Evolutionary conservation across 1,140 invertebrate species (phyloP).

Genomic region (Phymorhynchus buccinoides): DNA sequence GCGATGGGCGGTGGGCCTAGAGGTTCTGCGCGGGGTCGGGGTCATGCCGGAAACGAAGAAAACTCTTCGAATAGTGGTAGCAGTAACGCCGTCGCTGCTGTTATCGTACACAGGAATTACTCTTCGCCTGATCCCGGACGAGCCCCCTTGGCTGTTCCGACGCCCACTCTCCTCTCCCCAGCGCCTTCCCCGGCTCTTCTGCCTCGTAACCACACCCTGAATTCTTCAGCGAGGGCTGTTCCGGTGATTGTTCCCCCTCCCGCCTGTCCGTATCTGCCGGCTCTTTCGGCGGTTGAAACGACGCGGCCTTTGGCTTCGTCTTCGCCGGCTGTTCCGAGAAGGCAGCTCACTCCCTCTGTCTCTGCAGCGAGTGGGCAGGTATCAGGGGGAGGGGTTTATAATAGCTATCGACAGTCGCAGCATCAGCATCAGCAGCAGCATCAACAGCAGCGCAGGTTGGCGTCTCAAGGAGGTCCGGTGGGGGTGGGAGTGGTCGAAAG

Average conservation of each 20-base stretch:
- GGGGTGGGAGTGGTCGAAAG: background rate
- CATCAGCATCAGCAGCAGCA: no score
- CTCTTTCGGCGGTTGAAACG: background rate
- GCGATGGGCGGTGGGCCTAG: background rate
- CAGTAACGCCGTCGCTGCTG: background rate
- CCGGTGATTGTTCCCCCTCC: background rate
- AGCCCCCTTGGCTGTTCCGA: background rate
- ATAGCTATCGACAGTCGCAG: background rate
- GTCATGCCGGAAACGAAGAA: no score
- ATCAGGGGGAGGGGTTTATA: background rate
- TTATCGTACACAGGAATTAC: background rate
- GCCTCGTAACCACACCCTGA: constrained; percentile 5
- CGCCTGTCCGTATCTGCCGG: background rate
- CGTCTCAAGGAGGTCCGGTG: background rate
- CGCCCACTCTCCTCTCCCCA: constrained; percentile 28
- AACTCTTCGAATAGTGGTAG: no score
- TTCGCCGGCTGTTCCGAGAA: constrained; percentile 16
- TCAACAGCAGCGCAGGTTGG: background rate
- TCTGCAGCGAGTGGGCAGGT: background rate
- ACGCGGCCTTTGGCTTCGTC: constrained; percentile 5
- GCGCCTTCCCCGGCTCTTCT: constrained; percentile 24
- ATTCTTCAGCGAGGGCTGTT: background rate
- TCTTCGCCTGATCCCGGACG: constrained; percentile 5
- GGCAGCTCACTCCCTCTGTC: constrained; percentile 9
- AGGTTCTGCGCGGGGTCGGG: background rate